Conservation (phyloP, 2,888 invertebrate species). For the Cabera pusaria region DNA sequence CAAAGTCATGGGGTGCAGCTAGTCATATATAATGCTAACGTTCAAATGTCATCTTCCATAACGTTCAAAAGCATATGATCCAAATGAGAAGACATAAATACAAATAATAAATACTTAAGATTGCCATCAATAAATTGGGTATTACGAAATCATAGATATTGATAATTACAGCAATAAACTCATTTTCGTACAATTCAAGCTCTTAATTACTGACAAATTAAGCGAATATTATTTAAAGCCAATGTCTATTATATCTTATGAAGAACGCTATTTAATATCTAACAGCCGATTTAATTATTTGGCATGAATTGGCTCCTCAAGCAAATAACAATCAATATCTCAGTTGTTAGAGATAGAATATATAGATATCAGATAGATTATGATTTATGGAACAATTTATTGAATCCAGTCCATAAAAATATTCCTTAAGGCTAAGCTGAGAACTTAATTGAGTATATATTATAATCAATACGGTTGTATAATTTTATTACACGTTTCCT, state of each 20-base stretch:
- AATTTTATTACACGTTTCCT: too few relatives aligned
- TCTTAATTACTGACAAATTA: constrained; percentile 13
- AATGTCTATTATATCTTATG: constrained; percentile 17
- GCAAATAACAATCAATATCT: constrained; percentile 13
- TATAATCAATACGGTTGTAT: too few relatives aligned
- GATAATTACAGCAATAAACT: constrained; percentile 15
- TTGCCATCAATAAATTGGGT: constrained; percentile 6
- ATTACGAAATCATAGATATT: too few relatives aligned
- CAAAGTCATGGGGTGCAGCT: too few relatives aligned
- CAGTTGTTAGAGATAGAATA: constrained; percentile 7
- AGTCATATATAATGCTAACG: too few relatives aligned
- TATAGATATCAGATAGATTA: constrained; percentile 6
- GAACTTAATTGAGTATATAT: too few relatives aligned
- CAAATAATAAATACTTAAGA: too few relatives aligned
- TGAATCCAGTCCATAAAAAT: too few relatives aligned
- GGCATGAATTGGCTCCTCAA: constrained; percentile 11
- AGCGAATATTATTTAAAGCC: constrained; percentile 18
- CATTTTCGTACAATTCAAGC: constrained; percentile 6
- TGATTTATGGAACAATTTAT: constrained; percentile 3
- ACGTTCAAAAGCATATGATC: too few relatives aligned
- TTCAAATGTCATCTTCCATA: too few relatives aligned
- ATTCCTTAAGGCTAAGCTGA: too few relatives aligned
- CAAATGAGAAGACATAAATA: too few relatives aligned
- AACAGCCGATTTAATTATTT: constrained; percentile 11
- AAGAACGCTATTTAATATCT: constrained; percentile 16